Base-by-base conservation (phyloP, 1,140 invertebrate species). In the Bombus sibiricus region DNA sequence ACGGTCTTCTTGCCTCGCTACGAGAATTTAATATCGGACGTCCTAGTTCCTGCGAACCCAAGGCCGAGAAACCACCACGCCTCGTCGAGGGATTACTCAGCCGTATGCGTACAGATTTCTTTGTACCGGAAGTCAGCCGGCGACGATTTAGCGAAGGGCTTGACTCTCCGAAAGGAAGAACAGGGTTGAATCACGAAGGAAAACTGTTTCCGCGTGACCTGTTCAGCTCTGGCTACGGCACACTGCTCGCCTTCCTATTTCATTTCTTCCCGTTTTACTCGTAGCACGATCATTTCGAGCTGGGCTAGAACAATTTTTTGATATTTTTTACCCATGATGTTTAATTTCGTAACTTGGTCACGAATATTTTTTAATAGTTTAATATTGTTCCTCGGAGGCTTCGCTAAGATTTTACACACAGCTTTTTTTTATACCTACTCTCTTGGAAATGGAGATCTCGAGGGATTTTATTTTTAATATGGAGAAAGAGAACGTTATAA, bases 1-100 rank as follows among this genome's bases (percentile, higher is more conserved):
- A 83, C 69, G 79, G 72, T 83, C 66, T 88, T 89, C 78, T 88
- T 85, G 81, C 66, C 72, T 53, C 12, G 69, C 66, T 59, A 73
- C 41, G 77, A 88, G 87, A 89, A 89, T 89, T 88, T 89, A 89
- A 89, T 89, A 89, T 89, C 87, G 84, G 72, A 84, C 83, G 87
- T 88, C 87, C 82, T 68, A 85, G 72, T 81, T 88, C 66, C 47
- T 69, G 3, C 72, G 75, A 88, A 85, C 43, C 43, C n/a, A 37
- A 76, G 34, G 53, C 75, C 53, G 68, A 59, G 59, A 85, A 88
- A 53, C 68, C 64, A 77, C 64, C 64, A 22, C 81, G 74, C 64
- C 80, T 78, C 83, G 53, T 57, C 74, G 25, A 71, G 41, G 53
- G 73, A 88, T 89, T 85, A 88, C 84, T 77, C 62, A 62, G 53